Conservation (phyloP, 2,888 invertebrate species). For the Teleogryllus oceanicus region DNA sequence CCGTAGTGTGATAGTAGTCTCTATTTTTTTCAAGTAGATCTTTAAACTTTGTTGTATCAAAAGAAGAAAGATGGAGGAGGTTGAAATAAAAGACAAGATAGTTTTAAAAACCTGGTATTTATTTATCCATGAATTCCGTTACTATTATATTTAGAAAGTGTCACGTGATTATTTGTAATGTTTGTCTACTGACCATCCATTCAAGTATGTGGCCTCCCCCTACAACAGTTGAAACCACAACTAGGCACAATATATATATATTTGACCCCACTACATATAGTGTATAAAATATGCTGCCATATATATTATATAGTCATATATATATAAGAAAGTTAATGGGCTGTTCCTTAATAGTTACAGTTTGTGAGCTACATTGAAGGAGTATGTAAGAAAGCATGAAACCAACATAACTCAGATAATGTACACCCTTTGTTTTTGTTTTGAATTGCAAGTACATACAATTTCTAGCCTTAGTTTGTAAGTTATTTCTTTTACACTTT, state of each 20-base stretch:
- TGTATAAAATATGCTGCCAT: constrained; percentile 33
- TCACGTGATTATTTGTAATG: constrained; percentile 26
- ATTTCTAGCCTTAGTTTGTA: no score
- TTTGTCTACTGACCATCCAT: constrained; percentile 29
- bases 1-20: background rate
- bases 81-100: background rate
- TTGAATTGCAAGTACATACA: no score
- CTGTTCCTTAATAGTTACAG: constrained; percentile 24
- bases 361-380: background rate
- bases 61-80: background rate
- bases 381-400: background rate
- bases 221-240: constrained; percentile 29
- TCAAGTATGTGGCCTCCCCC: constrained; percentile 29
- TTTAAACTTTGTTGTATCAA: no score
- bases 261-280: constrained; percentile 25
- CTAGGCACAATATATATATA: constrained; percentile 29
- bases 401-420: background rate
- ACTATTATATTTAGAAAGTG: constrained; percentile 30
- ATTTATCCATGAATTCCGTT: constrained; percentile 25
- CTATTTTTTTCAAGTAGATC: no score
- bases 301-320: constrained; percentile 24
- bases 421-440: background rate
- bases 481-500: no score
- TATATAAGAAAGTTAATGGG: constrained; percentile 25
- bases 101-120: background rate